These are phyloP conservation scores for Microtus ochrogaster DNA, from an alignment of 2,113 vertebrate species.

Conservation along the genomic window DNA sequence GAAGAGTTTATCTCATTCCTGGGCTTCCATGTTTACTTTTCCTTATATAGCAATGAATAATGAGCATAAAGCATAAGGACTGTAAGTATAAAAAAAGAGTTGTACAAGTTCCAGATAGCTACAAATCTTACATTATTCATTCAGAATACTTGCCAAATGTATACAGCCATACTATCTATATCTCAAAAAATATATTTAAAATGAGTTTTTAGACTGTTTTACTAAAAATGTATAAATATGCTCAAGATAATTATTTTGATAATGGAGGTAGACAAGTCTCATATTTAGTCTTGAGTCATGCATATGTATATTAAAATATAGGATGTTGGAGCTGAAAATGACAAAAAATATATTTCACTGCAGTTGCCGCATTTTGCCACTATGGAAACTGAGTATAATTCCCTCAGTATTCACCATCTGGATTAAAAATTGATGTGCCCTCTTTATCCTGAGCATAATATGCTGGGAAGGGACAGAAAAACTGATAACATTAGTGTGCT, in stretches of 20 bases:
- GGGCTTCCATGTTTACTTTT: neutral
- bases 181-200: neutral
- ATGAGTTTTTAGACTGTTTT: neutral
- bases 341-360: neutral
- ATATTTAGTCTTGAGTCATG: neutral
- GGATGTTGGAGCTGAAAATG: neutral
- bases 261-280: neutral
- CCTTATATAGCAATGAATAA: constrained; percentile 40
- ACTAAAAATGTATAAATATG: neutral
- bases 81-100: neutral
- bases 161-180: neutral
- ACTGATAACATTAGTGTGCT: neutral
- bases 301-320: neutral
- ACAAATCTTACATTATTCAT: neutral
- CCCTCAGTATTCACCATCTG: neutral
- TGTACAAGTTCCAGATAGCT: neutral
- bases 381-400: neutral
- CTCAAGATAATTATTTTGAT: neutral
- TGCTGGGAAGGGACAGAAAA: neutral
- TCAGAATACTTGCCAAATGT: neutral
- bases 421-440: neutral
- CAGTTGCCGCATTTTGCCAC: neutral
- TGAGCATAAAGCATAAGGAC: neutral
- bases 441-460: neutral
- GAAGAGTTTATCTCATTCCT: neutral